Conservation (phyloP, 2,113 vertebrate genomes). For the Oryzias woworae region DNA sequence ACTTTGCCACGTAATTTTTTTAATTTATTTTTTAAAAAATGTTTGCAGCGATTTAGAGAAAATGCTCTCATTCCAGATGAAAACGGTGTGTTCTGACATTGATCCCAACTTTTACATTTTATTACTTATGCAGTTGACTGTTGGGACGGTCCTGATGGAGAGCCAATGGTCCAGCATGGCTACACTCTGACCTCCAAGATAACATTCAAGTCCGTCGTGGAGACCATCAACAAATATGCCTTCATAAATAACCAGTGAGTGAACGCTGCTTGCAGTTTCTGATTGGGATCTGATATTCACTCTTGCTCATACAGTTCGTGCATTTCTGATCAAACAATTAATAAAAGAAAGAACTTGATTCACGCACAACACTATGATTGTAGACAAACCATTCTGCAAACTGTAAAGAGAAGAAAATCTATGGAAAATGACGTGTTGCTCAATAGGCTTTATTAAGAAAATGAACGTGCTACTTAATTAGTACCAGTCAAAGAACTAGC, state of each 20-base stretch:
- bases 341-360: no score
- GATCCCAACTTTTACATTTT: not conserved
- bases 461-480: no score
- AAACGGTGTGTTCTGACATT: not conserved
- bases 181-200: constrained; percentile 98
- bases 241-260: constrained; percentile 95
- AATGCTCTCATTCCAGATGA: no score
- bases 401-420: no score
- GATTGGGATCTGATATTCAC: constrained; percentile 1
- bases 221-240: constrained; percentile 92
- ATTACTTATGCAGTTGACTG: constrained; percentile 85
- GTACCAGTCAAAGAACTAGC: no score
- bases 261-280: not conserved
- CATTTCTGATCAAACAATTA: not conserved
- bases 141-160: constrained; percentile 96
- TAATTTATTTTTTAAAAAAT: no score
- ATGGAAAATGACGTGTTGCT: no score
- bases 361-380: no score
- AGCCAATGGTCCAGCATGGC: constrained; percentile 95
- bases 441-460: no score
- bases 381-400: no score
- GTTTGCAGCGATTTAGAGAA: no score
- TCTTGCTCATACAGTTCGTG: constrained; percentile 1
- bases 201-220: constrained; percentile 91
- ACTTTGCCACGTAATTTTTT: no score